These are phyloP conservation scores for Drosophila suboccidentalis DNA, from an alignment of 2,888 invertebrate species.

Conservation along the genomic window DNA sequence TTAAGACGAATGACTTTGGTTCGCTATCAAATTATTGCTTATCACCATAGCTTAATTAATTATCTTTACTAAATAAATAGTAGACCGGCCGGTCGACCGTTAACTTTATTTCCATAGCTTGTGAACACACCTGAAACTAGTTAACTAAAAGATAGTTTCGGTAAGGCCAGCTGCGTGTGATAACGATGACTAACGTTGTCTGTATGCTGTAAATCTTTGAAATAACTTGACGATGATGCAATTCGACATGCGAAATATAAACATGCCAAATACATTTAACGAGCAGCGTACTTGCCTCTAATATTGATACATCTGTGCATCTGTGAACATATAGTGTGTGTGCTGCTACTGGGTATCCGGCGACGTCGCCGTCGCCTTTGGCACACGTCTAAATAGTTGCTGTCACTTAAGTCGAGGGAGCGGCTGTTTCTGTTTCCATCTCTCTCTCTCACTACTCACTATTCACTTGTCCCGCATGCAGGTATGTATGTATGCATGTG, in stretches of 20 bases:
- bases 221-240: slow-evolving; percentile 71
- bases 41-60: slow-evolving; percentile 76
- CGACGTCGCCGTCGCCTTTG: slow-evolving; percentile 40
- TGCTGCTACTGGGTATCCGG: slow-evolving; percentile 5
- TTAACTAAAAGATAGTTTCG: slow-evolving; percentile 19
- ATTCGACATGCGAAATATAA: slow-evolving; percentile 53
- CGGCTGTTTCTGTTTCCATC: slow-evolving; percentile 40
- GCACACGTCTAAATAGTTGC: slow-evolving; percentile 70
- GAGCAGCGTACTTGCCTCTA: slow-evolving; percentile 41
- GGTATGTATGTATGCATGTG: slow-evolving; percentile 23
- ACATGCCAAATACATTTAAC: slow-evolving; percentile 46
- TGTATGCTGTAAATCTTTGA: slow-evolving; percentile 55
- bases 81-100: slow-evolving; percentile 38
- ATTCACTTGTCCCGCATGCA: slow-evolving; percentile 26
- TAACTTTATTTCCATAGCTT: slow-evolving; percentile 42
- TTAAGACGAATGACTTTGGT: slow-evolving; percentile 46
- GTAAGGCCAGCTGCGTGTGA: slow-evolving; percentile 44
- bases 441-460: slow-evolving; percentile 12
- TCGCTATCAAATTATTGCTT: slow-evolving; percentile 53
- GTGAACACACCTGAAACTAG: slow-evolving; percentile 22
- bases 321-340: slow-evolving; percentile 1
- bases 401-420: slow-evolving; percentile 75
- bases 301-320: slow-evolving; percentile 20
- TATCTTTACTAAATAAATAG: slow-evolving; percentile 54
- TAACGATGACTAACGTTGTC: slow-evolving; percentile 25